Percentiles rank a stretch among this genome's conserved stretches.
Evolutionary conservation across 2,113 vertebrate genomes (phyloP).

Genomic region (Anolis carolinensis): DNA sequence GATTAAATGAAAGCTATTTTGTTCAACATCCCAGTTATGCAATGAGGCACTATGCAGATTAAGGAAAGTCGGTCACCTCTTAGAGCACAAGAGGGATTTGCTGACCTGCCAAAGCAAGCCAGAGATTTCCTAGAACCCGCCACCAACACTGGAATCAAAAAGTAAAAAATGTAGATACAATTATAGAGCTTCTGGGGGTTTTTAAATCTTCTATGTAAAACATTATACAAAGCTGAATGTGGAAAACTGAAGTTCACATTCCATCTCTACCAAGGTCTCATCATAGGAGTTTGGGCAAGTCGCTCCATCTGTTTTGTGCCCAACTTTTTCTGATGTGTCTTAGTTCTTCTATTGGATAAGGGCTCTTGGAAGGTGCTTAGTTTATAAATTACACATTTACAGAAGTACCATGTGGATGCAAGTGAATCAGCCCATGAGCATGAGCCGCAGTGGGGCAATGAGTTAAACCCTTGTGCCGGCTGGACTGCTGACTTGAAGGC

Average conservation of each 20-base stretch:
- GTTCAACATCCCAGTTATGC: conserved; percentile 60
- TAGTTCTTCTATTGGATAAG: too few species aligned
- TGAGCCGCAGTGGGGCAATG: too few species aligned
- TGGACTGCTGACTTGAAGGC: too few species aligned
- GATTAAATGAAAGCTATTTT: conserved; percentile 70
- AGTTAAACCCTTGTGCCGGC: too few species aligned
- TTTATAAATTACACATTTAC: not conserved
- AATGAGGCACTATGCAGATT: conserved; percentile 59
- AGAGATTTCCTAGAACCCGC: conserved; percentile 38
- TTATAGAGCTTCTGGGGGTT: not conserved
- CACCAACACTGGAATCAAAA: conserved; percentile 10
- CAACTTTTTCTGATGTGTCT: too few species aligned
- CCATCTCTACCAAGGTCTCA: not conserved
- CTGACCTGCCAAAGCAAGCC: conserved; percentile 36
- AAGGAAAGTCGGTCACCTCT: conserved; percentile 67
- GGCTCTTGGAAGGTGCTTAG: not conserved
- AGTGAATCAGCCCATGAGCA: not conserved
- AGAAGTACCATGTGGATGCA: not conserved
- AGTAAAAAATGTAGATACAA: not conserved
- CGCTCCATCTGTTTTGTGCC: not conserved
- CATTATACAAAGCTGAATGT: not conserved
- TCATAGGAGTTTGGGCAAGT: not conserved
- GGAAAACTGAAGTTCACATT: not conserved
- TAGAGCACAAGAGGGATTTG: conserved; percentile 53
- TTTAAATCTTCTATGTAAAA: not conserved